Percentiles rank a stretch among this genome's conserved stretches.
Evolutionary conservation across 2,113 vertebrate species (phyloP).

Genomic region (Neodon shergylaensis): DNA sequence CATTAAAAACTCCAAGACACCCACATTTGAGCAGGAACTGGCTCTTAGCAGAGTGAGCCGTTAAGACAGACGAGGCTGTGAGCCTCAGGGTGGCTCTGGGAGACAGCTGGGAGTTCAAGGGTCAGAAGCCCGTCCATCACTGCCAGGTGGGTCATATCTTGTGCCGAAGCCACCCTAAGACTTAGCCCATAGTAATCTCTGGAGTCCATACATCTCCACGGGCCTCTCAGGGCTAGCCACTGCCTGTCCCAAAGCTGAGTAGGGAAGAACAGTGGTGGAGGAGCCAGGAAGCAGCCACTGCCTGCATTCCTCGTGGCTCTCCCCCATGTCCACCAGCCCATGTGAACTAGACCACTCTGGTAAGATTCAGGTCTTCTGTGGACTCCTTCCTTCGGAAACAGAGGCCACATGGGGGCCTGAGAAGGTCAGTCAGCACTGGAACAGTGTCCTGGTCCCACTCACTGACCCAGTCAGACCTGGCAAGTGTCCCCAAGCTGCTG

Average conservation of each 20-base stretch:
- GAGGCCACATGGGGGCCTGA: not conserved
- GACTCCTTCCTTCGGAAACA: not conserved
- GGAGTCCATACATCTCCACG: accelerated
- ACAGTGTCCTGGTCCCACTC: not conserved
- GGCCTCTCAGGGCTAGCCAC: not conserved
- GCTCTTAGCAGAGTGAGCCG: not conserved
- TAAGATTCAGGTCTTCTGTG: not conserved
- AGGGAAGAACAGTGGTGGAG: accelerated
- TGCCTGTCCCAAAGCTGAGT: no score
- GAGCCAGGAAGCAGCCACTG: no score
- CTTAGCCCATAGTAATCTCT: not conserved
- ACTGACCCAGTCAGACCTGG: not conserved
- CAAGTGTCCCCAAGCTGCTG: not conserved
- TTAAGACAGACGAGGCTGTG: not conserved
- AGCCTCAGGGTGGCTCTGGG: not conserved
- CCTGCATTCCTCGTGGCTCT: not conserved
- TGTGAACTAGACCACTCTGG: not conserved
- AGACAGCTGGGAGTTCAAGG: not conserved
- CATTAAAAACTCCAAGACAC: not conserved
- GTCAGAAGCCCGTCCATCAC: not conserved
- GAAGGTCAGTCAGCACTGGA: not conserved
- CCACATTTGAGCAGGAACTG: not conserved
- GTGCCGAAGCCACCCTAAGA: no score
- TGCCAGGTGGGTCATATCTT: not conserved
- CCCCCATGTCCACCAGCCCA: accelerated